phyloP scores from a whole-genome alignment of 2,113 vertebrate genomes.

The Poeciliopsis turrubarensis region DNA sequence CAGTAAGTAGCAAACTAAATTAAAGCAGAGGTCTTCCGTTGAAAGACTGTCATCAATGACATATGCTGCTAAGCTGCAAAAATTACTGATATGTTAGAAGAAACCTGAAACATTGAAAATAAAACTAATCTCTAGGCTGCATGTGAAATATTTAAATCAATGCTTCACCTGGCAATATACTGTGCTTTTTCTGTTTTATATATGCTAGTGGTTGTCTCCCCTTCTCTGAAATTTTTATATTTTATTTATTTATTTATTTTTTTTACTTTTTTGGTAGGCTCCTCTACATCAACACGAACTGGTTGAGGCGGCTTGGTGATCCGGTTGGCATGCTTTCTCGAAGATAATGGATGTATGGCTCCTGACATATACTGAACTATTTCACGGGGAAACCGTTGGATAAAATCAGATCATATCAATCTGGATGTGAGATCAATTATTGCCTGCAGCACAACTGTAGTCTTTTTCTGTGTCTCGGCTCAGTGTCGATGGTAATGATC shows the following conservation, averaged over 20 bases:
- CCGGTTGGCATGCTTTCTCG: too few relatives aligned
- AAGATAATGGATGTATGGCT: too few relatives aligned
- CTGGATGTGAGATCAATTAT: background rate
- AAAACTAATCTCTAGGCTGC: background rate
- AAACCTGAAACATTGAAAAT: background rate
- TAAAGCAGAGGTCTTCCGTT: conserved; percentile 40
- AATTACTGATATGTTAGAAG: conserved; percentile 26
- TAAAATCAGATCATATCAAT: background rate
- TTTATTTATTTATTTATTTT: too few relatives aligned
- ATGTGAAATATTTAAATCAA: background rate
- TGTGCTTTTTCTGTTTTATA: background rate
- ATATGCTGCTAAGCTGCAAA: background rate
- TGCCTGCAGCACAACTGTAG: background rate
- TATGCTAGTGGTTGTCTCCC: too few relatives aligned
- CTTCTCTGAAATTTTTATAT: too few relatives aligned
- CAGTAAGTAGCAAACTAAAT: conserved; percentile 59
- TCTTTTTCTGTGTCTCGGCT: background rate
- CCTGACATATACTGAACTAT: too few relatives aligned
- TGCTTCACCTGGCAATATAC: background rate
- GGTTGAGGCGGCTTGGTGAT: too few relatives aligned
- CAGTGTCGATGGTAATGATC: background rate
- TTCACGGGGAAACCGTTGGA: background rate
- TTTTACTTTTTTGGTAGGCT: too few relatives aligned
- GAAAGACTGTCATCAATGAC: background rate
- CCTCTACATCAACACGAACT: too few relatives aligned